Percentiles rank a stretch among this genome's conserved stretches.
phyloP scores from a whole-genome alignment of 1,140 invertebrate species.

The Magallana gigas region DNA sequence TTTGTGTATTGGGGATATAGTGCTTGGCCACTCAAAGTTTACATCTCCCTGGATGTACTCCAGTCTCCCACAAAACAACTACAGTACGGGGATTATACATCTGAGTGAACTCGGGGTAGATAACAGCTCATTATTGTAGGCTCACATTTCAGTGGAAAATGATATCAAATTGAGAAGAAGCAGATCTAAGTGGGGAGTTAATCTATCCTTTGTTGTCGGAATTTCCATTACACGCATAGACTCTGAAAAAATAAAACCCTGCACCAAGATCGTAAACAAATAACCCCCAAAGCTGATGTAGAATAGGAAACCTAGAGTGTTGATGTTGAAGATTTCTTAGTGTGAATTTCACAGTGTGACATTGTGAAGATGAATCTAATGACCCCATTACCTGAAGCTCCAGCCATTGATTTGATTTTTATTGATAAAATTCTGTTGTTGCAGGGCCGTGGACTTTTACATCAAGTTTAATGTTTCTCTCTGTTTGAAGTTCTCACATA shows the following conservation, averaged over 20 bases:
- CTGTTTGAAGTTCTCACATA: slow-evolving; percentile 30
- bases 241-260: not conserved
- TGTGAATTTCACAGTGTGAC: slow-evolving; percentile 16
- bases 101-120: too few species aligned
- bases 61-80: too few species aligned
- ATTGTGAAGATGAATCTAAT: slow-evolving; percentile 23
- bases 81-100: too few species aligned
- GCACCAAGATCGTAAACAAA: not conserved
- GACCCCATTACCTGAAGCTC: not conserved
- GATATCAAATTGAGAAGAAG: too few species aligned
- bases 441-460: not conserved
- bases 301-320: slow-evolving; percentile 20
- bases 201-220: too few species aligned
- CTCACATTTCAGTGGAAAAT: too few species aligned
- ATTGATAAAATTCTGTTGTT: not conserved
- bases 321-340: not conserved
- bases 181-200: too few species aligned
- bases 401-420: slow-evolving; percentile 31
- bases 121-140: too few species aligned
- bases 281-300: not conserved
- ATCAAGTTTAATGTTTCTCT: slow-evolving; percentile 6
- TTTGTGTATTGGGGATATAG: too few species aligned
- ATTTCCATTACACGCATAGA: not conserved
- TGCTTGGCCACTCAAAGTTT: too few species aligned
- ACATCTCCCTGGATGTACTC: too few species aligned